Evolutionary conservation across 2,888 invertebrate species (phyloP).

Genomic region (Abrostola triplasia): DNA sequence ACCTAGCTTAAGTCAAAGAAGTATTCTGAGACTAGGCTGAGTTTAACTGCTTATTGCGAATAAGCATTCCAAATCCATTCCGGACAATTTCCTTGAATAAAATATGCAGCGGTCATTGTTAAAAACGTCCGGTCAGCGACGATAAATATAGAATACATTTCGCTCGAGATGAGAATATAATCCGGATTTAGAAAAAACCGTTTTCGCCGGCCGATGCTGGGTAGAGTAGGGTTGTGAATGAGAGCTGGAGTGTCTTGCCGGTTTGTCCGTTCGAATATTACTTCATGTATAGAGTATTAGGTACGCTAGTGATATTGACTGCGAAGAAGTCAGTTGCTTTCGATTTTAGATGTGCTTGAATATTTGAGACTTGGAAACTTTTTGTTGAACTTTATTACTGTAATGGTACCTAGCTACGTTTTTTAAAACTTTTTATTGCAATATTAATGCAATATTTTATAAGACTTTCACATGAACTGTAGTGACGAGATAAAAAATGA

Average conservation of each 20-base stretch:
- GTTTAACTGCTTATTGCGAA: constrained; percentile 63
- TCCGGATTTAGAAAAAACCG: constrained; percentile 77
- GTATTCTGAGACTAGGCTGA: too few species aligned
- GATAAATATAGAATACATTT: constrained; percentile 83
- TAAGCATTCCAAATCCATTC: constrained; percentile 59
- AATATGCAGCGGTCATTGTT: constrained; percentile 74
- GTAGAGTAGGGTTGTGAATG: constrained; percentile 52
- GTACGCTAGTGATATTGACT: constrained; percentile 15
- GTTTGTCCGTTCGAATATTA: constrained; percentile 28
- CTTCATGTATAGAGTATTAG: constrained; percentile 11
- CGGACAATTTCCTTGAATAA: constrained; percentile 70
- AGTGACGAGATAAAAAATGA: too few species aligned
- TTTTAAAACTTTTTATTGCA: too few species aligned
- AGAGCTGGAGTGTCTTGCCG: constrained; percentile 43
- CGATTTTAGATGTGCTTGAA: background rate
- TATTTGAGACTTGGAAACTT: too few species aligned
- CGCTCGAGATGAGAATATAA: constrained; percentile 78
- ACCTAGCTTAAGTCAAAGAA: too few species aligned
- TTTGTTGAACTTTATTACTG: too few species aligned
- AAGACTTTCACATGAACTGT: too few species aligned
- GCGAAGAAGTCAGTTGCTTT: background rate
- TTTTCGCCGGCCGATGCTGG: constrained; percentile 59
- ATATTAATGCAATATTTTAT: too few species aligned
- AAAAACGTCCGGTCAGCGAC: constrained; percentile 80
- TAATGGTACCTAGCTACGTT: too few species aligned